phyloP scores from a whole-genome alignment of 2,888 invertebrate genomes.

The Trichogramma dendrolimi region DNA sequence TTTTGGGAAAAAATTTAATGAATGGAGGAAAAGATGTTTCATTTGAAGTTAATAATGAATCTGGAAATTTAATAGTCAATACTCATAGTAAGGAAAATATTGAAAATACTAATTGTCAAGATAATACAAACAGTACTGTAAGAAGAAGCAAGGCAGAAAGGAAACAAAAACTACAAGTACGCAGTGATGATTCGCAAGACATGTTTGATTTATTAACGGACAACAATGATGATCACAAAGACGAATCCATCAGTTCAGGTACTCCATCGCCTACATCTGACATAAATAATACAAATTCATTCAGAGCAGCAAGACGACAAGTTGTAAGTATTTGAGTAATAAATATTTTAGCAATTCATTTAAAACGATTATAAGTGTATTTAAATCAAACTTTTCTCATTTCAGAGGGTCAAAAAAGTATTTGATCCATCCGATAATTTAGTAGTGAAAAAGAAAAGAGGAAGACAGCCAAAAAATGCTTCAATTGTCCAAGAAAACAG shows the following conservation, averaged over 20 bases:
- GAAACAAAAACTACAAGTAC: constrained; percentile 46
- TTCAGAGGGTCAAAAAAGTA: constrained; percentile 74
- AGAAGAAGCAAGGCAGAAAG: constrained; percentile 42
- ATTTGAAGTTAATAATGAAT: no score
- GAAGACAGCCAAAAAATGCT: constrained; percentile 61
- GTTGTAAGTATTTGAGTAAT: constrained; percentile 31
- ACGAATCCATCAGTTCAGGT: constrained; percentile 55
- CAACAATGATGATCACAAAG: constrained; percentile 48
- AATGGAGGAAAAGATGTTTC: constrained; percentile 3
- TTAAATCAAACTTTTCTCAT: background rate
- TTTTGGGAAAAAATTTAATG: constrained; percentile 30
- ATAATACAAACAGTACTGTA: constrained; percentile 21
- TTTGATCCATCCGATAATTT: constrained; percentile 83
- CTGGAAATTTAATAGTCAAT: background rate
- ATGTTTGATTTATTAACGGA: constrained; percentile 29
- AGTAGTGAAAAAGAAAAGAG: constrained; percentile 68
- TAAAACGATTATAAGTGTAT: background rate
- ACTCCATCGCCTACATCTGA: constrained; percentile 49
- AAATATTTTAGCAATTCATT: background rate
- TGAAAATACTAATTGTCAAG: constrained; percentile 38
- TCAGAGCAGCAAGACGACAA: constrained; percentile 49
- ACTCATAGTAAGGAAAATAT: constrained; percentile 38
- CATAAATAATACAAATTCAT: constrained; percentile 42
- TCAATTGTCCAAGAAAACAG: constrained; percentile 41
- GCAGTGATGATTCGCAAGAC: constrained; percentile 45